Base-by-base conservation (phyloP, 2,888 invertebrate species). In the Apoda limacodes region DNA sequence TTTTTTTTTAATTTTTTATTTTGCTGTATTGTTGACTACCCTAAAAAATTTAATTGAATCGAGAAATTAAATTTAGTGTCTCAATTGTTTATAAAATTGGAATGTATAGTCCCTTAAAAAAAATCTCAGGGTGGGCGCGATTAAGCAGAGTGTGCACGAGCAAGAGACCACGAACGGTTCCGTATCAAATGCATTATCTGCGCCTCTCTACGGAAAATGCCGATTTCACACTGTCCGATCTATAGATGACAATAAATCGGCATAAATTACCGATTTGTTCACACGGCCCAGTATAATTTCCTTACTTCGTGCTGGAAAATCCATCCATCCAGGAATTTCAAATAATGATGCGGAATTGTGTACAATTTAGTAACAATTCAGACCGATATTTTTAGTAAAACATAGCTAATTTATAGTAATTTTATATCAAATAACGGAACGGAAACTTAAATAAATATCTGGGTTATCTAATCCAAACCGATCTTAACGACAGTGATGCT, bases 221-320 rank as follows among this genome's bases (percentile, higher is more conserved):
- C 56, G 48, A 50, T 66, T 64, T 62, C 61, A 61, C 60, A 64
- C 58, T 53, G 59, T 59, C 60, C 55, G 48, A 50, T 52, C 47
- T 50, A 52, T 53, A 55, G 58, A 46, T 51, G 45, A 64, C 60
- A 61, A 65, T 62, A 62, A 68, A 68, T 68, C 66, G 53, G 65
- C 63, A 62, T 60, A 60, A 60, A 64, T 71, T 63, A 63, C 61
- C 56, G 58, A 72, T 75, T 69, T 62, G 55, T 55, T 59, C 63
- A 65, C 67, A 60, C 60, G 72, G 69, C 72, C 70, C 71, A 63
- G 70, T 70, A 67, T 67, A 60, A 75, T 76, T 69, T 66, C 46
- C 55, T 47, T 40, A 37, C 47, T 50, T 63, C 58, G 59, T 63
- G 55, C 49, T 50, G 58, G 60, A 61, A 60, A 58, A 65, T 63